Percentiles rank a stretch among this genome's conserved stretches.
Evolutionary conservation across 2,113 vertebrate genomes (phyloP).

Genomic region (Tauraco erythrolophus): DNA sequence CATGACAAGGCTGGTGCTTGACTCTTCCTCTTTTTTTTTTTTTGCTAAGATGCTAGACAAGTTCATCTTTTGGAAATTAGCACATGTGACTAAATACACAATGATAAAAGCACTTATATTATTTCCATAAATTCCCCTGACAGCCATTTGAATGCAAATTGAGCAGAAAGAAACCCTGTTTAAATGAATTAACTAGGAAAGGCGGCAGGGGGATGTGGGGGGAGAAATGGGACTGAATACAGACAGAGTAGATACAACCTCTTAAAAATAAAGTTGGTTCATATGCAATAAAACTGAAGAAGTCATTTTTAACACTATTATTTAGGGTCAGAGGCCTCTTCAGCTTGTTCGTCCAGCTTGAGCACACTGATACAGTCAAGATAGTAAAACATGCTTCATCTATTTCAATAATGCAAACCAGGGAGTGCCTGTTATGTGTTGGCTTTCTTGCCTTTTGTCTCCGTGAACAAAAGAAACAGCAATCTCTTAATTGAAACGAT

Average conservation of each 20-base stretch:
- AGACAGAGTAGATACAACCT: background rate
- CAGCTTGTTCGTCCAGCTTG: background rate
- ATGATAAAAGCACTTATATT: conserved; percentile 68
- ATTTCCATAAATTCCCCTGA: conserved; percentile 68
- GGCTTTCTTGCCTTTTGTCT: conserved; percentile 40
- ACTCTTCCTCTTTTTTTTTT: background rate
- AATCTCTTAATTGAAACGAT: conserved; percentile 9
- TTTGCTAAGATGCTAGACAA: conserved; percentile 34
- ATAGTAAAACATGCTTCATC: background rate
- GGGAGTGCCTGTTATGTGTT: background rate
- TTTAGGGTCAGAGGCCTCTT: conserved; percentile 12
- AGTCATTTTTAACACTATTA: background rate
- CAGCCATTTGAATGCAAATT: conserved; percentile 62
- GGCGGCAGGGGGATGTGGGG: background rate
- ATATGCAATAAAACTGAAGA: background rate
- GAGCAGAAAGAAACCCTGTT: conserved; percentile 44
- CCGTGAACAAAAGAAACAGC: conserved; percentile 13
- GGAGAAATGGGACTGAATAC: background rate
- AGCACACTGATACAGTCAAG: background rate
- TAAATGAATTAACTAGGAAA: conserved; percentile 57
- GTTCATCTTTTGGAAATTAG: conserved; percentile 56
- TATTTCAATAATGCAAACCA: conserved; percentile 19
- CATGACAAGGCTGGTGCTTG: background rate
- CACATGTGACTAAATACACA: conserved; percentile 59
- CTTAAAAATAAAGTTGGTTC: conserved; percentile 2